A percentile compares a stretch with the other conserved stretches of the same genome.
Evolutionary conservation across 30 jellyfish, hydroid and myxozoan genomes (phyloP).

Genomic region (Pelagia noctiluca): DNA sequence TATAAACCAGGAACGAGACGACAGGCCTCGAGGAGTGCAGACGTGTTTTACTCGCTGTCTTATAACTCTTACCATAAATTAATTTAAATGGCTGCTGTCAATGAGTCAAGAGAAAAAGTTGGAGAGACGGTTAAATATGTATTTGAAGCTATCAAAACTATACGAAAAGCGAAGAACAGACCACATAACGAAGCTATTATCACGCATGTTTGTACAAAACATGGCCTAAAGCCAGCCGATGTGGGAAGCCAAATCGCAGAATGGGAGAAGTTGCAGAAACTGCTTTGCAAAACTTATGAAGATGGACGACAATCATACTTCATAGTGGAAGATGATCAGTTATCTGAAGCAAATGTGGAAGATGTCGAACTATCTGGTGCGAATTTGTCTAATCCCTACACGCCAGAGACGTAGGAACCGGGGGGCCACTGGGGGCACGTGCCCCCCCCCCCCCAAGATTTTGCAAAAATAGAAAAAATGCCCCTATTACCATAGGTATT

Average conservation of each 20-base stretch:
- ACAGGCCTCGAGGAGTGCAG: no score
- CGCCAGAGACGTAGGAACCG: no score
- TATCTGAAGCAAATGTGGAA: no score
- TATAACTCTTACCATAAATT: neutral
- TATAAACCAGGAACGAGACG: no score
- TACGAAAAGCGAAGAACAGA: conserved; percentile 1
- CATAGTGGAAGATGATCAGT: conserved; percentile 5
- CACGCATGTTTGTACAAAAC: conserved; percentile 2
- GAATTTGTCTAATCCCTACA: neutral
- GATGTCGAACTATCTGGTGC: neutral
- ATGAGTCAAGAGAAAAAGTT: neutral
- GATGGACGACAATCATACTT: neutral
- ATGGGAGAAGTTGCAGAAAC: neutral
- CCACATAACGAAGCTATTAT: neutral
- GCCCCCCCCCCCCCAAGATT: no score
- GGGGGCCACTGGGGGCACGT: no score
- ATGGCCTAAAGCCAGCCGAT: conserved; percentile 9
- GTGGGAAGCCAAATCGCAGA: conserved; percentile 5
- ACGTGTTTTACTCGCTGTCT: conserved; percentile 33
- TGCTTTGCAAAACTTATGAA: neutral
- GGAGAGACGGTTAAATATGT: neutral
- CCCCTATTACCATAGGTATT: no score
- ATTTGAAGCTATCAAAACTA: conserved; percentile 1
- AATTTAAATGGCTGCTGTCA: neutral
- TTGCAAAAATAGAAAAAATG: no score